Conservation (phyloP, 2,797 vertebrate species). For the Lagodon rhomboides region DNA sequence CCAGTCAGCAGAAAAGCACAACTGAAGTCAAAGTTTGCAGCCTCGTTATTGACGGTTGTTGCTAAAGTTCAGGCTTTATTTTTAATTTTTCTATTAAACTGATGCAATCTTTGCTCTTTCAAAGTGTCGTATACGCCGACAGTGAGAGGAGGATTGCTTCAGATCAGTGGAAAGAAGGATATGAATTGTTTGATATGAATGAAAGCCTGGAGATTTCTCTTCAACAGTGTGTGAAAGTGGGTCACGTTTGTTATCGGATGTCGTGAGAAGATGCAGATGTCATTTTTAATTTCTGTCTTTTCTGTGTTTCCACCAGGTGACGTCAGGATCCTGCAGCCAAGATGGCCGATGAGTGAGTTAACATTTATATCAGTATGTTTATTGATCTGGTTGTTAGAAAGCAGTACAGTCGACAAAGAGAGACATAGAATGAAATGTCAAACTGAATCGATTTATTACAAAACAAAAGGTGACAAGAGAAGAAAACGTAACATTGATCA, state of each 20-base stretch:
- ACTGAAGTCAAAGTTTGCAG: no score
- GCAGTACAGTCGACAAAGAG: no score
- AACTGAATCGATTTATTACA: neutral
- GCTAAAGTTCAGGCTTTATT: neutral
- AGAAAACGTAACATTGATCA: no score
- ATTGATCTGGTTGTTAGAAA: neutral
- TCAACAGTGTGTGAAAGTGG: no score
- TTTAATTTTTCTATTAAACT: neutral
- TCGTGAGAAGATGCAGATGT: neutral
- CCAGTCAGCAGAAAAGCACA: neutral
- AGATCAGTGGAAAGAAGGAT: neutral
- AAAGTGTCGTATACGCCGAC: no score
- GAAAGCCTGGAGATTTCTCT: neutral
- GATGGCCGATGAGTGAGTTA: conserved; percentile 76
- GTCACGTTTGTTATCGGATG: neutral
- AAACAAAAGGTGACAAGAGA: neutral
- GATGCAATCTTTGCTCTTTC: neutral
- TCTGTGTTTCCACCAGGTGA: conserved; percentile 41
- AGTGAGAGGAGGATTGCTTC: neutral
- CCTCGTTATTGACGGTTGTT: no score
- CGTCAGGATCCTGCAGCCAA: conserved; percentile 24
- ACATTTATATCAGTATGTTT: neutral
- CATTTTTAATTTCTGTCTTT: neutral
- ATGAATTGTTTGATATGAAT: neutral
- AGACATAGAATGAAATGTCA: no score